phyloP scores from a whole-genome alignment of 2,113 vertebrate species.

The Antechinus stuartii region DNA sequence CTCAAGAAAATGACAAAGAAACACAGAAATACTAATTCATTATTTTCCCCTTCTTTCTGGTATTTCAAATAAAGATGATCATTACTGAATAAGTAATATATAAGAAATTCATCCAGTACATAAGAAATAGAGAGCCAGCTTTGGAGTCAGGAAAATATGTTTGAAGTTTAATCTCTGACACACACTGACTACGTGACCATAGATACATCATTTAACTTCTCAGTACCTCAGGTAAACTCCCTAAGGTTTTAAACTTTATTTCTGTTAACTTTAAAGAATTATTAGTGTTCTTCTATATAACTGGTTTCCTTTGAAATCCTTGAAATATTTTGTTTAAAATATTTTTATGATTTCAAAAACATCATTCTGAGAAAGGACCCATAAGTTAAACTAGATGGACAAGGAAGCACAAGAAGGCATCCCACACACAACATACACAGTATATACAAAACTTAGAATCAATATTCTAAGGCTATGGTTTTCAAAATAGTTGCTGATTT shows the following conservation, averaged over 20 bases:
- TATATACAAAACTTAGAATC: neutral
- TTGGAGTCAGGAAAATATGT: neutral
- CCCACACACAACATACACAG: neutral
- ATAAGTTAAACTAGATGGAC: neutral
- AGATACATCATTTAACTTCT: neutral
- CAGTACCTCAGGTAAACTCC: neutral
- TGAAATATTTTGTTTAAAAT: neutral
- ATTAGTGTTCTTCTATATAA: neutral
- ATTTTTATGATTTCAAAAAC: neutral
- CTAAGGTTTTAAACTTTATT: neutral
- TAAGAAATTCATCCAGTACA: neutral
- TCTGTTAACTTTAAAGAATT: neutral
- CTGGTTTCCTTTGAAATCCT: neutral
- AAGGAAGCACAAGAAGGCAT: neutral
- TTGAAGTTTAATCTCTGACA: neutral
- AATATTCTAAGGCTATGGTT: neutral
- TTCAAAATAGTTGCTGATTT: neutral
- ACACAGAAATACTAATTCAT: neutral
- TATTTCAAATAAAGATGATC: neutral
- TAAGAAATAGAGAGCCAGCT: neutral
- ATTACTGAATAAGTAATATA: neutral
- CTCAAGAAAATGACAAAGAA: neutral
- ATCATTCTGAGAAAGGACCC: neutral
- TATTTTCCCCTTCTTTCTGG: neutral
- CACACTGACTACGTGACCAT: neutral